Conservation (phyloP, 2,888 invertebrate species). For the Malachius bipustulatus region DNA sequence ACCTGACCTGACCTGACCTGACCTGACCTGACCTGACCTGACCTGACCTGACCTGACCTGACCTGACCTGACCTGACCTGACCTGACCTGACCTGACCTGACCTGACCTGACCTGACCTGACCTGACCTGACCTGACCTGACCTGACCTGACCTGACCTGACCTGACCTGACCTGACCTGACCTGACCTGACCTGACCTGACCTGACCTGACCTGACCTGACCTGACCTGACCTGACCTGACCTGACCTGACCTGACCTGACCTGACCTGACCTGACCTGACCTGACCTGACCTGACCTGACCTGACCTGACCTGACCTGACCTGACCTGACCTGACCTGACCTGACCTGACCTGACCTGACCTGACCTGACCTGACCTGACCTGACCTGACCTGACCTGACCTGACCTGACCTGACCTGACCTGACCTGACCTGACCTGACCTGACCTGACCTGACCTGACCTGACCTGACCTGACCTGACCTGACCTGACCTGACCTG, state of each 20-base stretch:
- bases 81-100: conserved; percentile 8
- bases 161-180: conserved; percentile 8
- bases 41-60: conserved; percentile 8
- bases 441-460: conserved; percentile 8
- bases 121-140: conserved; percentile 8
- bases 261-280: conserved; percentile 8
- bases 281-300: conserved; percentile 8
- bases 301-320: conserved; percentile 8
- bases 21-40: conserved; percentile 8
- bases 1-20: conserved; percentile 8
- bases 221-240: conserved; percentile 8
- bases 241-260: conserved; percentile 8
- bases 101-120: conserved; percentile 8
- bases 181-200: conserved; percentile 8
- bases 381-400: conserved; percentile 8
- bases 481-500: conserved; percentile 8
- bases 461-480: conserved; percentile 8
- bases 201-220: conserved; percentile 8
- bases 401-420: conserved; percentile 8
- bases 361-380: conserved; percentile 8
- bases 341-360: conserved; percentile 8
- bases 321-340: conserved; percentile 8
- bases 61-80: conserved; percentile 8
- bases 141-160: conserved; percentile 8
- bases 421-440: conserved; percentile 8